Evolutionary conservation across 2,888 invertebrate genomes (phyloP).

Genomic region (Drosophila neotestacea): DNA sequence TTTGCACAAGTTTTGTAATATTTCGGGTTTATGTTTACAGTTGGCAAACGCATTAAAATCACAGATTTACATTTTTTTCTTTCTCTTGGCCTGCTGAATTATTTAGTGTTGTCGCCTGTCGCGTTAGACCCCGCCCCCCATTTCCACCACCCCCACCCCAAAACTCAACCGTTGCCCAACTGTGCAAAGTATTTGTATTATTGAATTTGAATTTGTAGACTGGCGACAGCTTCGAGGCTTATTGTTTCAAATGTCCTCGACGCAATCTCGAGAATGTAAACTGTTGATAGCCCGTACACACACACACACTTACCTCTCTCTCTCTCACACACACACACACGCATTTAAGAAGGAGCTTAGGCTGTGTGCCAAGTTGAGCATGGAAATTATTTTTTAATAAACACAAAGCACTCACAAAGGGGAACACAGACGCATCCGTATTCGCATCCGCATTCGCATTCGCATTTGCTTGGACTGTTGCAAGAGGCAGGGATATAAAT

Average conservation of each 20-base stretch:
- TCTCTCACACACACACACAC: conserved; percentile 27
- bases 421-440: conserved; percentile 34
- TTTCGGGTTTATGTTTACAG: conserved; percentile 83
- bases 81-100: conserved; percentile 62
- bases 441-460: conserved; percentile 9
- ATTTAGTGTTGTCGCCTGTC: conserved; percentile 73
- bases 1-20: conserved; percentile 82
- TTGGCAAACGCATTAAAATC: conserved; percentile 82
- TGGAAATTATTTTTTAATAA: conserved; percentile 82
- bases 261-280: conserved; percentile 71
- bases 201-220: conserved; percentile 63
- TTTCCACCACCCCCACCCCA: neutral
- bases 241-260: conserved; percentile 76
- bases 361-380: conserved; percentile 68
- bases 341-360: conserved; percentile 30
- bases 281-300: conserved; percentile 67
- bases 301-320: conserved; percentile 24
- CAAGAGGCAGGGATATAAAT: neutral
- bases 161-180: conserved; percentile 3
- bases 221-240: conserved; percentile 67
- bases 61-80: conserved; percentile 78
- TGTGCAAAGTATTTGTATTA: conserved; percentile 66
- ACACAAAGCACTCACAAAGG: conserved; percentile 66
- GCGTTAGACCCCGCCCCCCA: neutral
- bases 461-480: conserved; percentile 32